Evolutionary conservation across 2,797 vertebrate genomes (phyloP), one percentile per base, ranked within the genome.

Genomic region (Sarcoramphus papa): DNA sequence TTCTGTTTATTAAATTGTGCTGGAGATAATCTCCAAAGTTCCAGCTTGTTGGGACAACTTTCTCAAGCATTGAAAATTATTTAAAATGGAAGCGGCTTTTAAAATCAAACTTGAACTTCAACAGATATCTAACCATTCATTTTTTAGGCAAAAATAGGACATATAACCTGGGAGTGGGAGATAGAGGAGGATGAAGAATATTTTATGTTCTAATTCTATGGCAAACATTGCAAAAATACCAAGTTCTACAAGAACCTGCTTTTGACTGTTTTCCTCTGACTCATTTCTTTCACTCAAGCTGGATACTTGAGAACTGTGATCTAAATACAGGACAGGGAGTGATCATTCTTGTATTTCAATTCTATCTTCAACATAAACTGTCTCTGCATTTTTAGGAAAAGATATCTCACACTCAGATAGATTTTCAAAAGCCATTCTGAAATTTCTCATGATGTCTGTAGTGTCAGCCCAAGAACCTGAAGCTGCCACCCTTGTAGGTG

Each of bases 111-210:
- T 51, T 27, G 76, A 88, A 68, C 17, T 76, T 92, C 30, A 67
- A 50, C 17, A 82, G n/a, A n/a, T 59, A 73, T 20, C 9, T n/a
- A 67, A 77, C 5, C 30, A 85, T 81, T 81, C 9, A 16, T 18
- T 64, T 81, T 74, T 79, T 57, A 70, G 43, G 35, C 22, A 65
- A 92, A 82, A 80, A 18, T 41, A 47, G 30, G n/a, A 56, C 33
- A 27, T 51, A 37, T 10, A 63, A 60, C 0, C 0, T 2, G 1
- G 15, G 14, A 60, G 7, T 43, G 13, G 9, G 31, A 83, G 17
- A 63, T 2, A 69, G 20, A 79, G 54, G 47, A 76, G 7, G 8
- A 37, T 41, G 23, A 94, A 83, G 25, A 70, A 41, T 88, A 51
- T 79, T 91, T 79, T 43, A 48, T 30, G 11, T 51, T 64, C 45